A percentile compares a stretch with the other conserved stretches of the same genome.
phyloP scores from a whole-genome alignment of 2,888 invertebrate genomes.

The Electrophaes corylata region DNA sequence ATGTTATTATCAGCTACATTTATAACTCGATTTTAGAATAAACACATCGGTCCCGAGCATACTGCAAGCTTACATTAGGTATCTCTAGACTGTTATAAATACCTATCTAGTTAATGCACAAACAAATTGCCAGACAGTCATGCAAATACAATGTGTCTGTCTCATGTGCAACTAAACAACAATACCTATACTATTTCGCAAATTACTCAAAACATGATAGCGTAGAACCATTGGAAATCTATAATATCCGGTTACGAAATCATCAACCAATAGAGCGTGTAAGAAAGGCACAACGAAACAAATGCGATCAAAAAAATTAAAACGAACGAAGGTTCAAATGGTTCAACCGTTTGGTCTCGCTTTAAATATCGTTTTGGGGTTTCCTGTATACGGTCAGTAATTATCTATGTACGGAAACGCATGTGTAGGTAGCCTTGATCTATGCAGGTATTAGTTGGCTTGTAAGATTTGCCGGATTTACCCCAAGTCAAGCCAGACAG shows the following conservation, averaged over 20 bases:
- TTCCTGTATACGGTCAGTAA: conserved; percentile 36
- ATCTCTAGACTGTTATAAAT: no score
- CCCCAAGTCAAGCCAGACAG: conserved; percentile 47
- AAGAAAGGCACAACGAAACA: conserved; percentile 48
- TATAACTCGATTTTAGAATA: no score
- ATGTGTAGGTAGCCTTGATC: conserved; percentile 51
- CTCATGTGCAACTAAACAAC: conserved; percentile 6
- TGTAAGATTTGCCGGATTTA: conserved; percentile 46
- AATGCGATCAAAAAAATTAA: conserved; percentile 34
- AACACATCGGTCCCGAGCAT: no score
- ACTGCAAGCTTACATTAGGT: conserved; percentile 3
- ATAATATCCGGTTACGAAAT: conserved; percentile 68
- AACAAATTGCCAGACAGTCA: conserved; percentile 2
- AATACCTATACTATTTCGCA: conserved; percentile 19
- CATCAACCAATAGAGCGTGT: conserved; percentile 64
- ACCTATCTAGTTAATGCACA: no score
- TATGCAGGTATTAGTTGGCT: conserved; percentile 36
- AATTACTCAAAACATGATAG: conserved; percentile 32
- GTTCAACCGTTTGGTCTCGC: conserved; percentile 31
- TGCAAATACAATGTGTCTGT: conserved; percentile 4
- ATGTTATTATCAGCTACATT: no score
- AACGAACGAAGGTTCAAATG: conserved; percentile 28
- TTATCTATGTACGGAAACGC: conserved; percentile 38
- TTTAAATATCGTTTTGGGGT: conserved; percentile 32
- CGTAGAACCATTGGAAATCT: conserved; percentile 51